Conservation (phyloP, 64 coral and sea anemone genomes). For the Pocillopora damicornis region DNA sequence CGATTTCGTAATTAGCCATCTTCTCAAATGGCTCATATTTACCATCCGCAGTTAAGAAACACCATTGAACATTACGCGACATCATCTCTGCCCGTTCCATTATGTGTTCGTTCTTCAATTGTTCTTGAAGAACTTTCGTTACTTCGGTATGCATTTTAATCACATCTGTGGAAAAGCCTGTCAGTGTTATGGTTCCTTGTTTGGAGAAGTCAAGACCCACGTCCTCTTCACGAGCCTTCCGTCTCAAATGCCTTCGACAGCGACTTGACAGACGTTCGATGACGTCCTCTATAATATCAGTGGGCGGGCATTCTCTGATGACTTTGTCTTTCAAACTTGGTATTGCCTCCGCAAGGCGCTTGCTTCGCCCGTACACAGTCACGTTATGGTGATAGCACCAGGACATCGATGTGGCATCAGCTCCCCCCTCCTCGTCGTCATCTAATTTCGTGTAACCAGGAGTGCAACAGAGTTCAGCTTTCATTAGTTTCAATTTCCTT, state of each 20-base stretch:
- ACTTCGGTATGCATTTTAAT: neutral
- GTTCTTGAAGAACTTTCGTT: neutral
- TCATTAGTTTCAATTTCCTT: neutral
- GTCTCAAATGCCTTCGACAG: neutral
- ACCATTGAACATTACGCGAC: slow-evolving; percentile 9
- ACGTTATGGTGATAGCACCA: neutral
- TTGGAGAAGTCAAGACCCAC: neutral
- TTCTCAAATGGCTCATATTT: slow-evolving; percentile 1
- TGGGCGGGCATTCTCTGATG: neutral
- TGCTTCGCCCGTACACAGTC: neutral
- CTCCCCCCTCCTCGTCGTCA: neutral
- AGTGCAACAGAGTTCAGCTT: neutral
- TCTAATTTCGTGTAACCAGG: neutral
- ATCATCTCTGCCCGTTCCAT: slow-evolving; percentile 9
- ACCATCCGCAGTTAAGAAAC: neutral
- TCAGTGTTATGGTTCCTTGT: neutral
- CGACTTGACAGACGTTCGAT: neutral
- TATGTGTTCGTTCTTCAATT: slow-evolving; percentile 20
- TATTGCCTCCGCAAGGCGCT: neutral
- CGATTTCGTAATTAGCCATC: slow-evolving; percentile 18
- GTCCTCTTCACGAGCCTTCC: neutral
- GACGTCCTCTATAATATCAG: neutral
- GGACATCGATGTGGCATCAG: no score
- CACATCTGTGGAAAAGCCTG: slow-evolving; percentile 7
- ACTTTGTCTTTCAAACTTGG: neutral